phyloP scores from a whole-genome alignment of 2,797 vertebrate species.

The Peromyscus nudipes region DNA sequence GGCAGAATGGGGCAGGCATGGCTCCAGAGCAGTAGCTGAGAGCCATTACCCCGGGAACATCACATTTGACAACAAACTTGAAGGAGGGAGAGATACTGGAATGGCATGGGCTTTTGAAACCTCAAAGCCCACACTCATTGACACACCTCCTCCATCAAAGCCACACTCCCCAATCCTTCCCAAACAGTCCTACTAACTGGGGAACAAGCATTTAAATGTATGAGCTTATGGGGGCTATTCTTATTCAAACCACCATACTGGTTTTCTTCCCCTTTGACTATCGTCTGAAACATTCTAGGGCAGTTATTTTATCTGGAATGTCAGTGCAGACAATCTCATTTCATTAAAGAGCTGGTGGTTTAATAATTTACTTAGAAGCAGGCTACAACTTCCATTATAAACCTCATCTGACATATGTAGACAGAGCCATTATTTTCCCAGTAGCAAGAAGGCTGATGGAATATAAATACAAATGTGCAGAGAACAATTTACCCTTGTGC shows the following conservation, averaged over 20 bases:
- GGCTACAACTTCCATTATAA: slow-evolving; percentile 52
- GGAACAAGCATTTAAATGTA: neutral
- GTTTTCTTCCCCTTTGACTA: neutral
- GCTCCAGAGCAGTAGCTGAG: neutral
- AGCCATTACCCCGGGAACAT: neutral
- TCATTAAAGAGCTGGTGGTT: slow-evolving; percentile 72
- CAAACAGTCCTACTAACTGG: neutral
- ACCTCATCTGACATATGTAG: slow-evolving; percentile 46
- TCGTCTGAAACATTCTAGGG: slow-evolving; percentile 42
- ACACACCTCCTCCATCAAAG: neutral
- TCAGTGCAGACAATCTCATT: slow-evolving; percentile 71
- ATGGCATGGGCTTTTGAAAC: neutral
- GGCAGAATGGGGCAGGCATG: neutral
- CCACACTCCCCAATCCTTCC: neutral
- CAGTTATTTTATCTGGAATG: slow-evolving; percentile 7
- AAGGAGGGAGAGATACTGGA: neutral
- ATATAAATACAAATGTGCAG: slow-evolving; percentile 58
- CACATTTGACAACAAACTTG: neutral
- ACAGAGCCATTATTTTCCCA: slow-evolving; percentile 55
- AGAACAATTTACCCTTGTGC: slow-evolving; percentile 42
- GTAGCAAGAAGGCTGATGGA: slow-evolving; percentile 40
- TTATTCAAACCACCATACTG: neutral
- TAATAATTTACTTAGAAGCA: slow-evolving; percentile 78
- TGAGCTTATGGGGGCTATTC: neutral
- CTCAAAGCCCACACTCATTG: neutral